These are phyloP conservation scores for Aegypius monachus DNA, from an alignment of 2,113 vertebrate genomes.

Conservation along the genomic window DNA sequence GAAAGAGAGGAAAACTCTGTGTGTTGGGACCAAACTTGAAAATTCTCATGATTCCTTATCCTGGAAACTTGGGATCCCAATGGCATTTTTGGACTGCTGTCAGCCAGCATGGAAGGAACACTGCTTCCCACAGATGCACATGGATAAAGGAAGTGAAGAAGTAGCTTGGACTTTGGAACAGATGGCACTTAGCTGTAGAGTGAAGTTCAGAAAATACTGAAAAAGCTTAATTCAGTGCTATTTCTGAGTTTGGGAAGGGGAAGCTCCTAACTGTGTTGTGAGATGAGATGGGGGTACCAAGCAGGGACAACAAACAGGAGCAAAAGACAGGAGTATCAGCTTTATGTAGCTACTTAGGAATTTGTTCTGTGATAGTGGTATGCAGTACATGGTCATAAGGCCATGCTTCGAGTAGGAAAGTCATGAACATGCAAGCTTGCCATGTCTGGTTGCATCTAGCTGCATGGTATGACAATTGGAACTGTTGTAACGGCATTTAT, in stretches of 20 bases:
- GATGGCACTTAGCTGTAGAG: not conserved
- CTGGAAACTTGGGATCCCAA: not conserved
- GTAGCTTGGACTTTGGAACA: not conserved
- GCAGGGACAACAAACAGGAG: not conserved
- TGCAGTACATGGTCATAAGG: not conserved
- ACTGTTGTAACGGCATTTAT: not conserved
- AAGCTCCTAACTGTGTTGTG: not conserved
- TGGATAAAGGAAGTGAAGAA: not conserved
- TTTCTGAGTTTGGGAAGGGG: not conserved
- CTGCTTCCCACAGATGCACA: not conserved
- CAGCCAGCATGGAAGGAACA: not conserved
- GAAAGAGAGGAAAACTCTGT: not conserved
- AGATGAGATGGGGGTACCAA: not conserved
- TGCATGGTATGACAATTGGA: not conserved
- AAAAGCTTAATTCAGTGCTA: not conserved
- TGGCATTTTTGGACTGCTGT: not conserved
- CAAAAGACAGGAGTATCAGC: not conserved
- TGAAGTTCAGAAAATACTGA: not conserved
- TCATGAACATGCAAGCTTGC: not conserved
- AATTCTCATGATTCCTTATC: not conserved
- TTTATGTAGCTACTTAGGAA: not conserved
- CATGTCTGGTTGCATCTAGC: not conserved
- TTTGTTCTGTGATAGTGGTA: not conserved
- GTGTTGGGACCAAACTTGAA: not conserved
- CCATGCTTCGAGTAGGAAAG: not conserved